These are phyloP conservation scores for Mus pahari DNA, from an alignment of 2,113 vertebrate genomes.

Conservation along the genomic window DNA sequence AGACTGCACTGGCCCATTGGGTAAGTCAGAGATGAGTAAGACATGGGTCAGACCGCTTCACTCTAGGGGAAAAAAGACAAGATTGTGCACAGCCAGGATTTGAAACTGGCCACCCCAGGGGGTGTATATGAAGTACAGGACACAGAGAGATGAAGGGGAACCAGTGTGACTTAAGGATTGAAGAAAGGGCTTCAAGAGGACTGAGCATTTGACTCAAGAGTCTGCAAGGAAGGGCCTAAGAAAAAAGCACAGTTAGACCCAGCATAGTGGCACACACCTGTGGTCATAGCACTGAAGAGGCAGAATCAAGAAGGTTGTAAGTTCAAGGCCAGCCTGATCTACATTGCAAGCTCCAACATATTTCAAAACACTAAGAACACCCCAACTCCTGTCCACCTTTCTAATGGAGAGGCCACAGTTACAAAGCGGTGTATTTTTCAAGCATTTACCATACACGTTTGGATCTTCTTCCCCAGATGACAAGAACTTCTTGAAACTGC, in stretches of 20 bases:
- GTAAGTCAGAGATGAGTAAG: not conserved
- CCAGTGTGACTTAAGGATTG: not conserved
- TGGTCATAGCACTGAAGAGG: not conserved
- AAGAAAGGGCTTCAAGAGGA: not conserved
- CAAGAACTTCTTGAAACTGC: conserved; percentile 92
- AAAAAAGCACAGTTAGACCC: not conserved
- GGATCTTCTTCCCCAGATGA: conserved; percentile 85
- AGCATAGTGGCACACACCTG: not conserved
- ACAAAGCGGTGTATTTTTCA: not conserved
- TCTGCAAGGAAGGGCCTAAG: not conserved
- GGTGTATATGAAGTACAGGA: fast-evolving
- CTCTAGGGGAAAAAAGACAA: not conserved
- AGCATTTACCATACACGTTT: not conserved
- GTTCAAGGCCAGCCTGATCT: not conserved
- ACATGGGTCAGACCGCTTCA: not conserved
- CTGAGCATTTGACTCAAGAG: not conserved
- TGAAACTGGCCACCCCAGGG: fast-evolving
- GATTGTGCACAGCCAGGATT: not conserved
- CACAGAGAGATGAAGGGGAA: not conserved
- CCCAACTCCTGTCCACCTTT: not conserved
- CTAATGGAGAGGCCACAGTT: not conserved
- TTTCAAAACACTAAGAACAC: not conserved
- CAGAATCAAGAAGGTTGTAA: not conserved
- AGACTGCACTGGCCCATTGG: not conserved
- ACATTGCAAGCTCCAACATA: not conserved